phyloP scores from a whole-genome alignment of 2,797 vertebrate species.

The Pseudomugil tenellus region DNA sequence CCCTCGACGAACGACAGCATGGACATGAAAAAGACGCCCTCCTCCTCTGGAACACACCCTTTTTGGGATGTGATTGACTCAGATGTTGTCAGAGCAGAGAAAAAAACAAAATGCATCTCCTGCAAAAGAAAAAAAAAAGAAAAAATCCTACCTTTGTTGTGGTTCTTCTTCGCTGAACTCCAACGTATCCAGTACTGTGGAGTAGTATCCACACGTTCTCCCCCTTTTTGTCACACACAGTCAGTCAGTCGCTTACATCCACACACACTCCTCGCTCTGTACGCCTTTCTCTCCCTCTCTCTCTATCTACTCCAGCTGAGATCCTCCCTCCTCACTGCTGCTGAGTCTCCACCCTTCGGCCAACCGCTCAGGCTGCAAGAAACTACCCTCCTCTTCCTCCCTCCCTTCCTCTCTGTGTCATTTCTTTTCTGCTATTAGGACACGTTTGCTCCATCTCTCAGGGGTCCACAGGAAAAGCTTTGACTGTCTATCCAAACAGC shows the following conservation, averaged over 20 bases:
- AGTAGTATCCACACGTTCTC: constrained; percentile 65
- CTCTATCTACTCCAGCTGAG: constrained; percentile 65
- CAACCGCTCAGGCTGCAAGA: constrained; percentile 74
- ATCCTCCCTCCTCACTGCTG: constrained; percentile 76
- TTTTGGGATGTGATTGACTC: constrained; percentile 41
- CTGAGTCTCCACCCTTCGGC: constrained; percentile 88
- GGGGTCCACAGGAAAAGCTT: constrained; percentile 67
- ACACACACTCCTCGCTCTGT: constrained; percentile 64
- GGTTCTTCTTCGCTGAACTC: constrained; percentile 33
- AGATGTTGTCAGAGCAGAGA: constrained; percentile 25
- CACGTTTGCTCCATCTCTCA: constrained; percentile 49
- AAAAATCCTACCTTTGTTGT: constrained; percentile 49
- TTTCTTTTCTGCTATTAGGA: constrained; percentile 51
- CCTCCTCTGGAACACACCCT: constrained; percentile 60
- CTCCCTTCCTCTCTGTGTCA: constrained; percentile 19
- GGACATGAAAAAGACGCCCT: constrained; percentile 27
- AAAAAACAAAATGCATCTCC: neutral
- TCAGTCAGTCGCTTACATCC: constrained; percentile 57
- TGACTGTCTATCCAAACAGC: constrained; percentile 56
- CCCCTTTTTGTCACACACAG: constrained; percentile 48
- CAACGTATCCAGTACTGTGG: constrained; percentile 63
- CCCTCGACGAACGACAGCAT: constrained; percentile 59
- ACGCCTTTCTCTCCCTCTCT: constrained; percentile 30
- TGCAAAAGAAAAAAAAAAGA: neutral
- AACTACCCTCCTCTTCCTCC: constrained; percentile 62